Base-by-base conservation (phyloP, 2,888 invertebrate genomes). In the Perizoma flavofasciatum region DNA sequence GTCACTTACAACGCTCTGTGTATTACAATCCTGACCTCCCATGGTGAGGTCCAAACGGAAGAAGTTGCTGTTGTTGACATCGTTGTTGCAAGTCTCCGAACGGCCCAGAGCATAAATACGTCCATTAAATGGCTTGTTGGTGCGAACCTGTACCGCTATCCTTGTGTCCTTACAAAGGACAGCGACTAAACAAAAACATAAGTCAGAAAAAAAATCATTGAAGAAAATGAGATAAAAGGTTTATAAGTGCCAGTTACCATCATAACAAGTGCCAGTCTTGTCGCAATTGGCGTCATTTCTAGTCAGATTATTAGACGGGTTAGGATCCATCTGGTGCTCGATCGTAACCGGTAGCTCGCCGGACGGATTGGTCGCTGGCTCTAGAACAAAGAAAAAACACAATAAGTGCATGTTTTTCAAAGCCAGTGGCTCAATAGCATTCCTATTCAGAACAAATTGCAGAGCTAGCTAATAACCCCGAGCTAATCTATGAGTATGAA, bases 91-190 rank as follows among this genome's bases (percentile, higher is more conserved):
- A 44, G 98, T 98, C 88, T 98, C 98, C 0, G 98, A 97, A 55
- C 98, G 94, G 41, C 98, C 98, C 75, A 98, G 90, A 22, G 98
- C 98, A 84, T 98, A 98, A 82, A 98, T 97, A 64, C 98, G 95
- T 9, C 98, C 98, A 78, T 98, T 98, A 93, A 98, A 98, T 32
- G 97, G 97, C 78, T 97, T 97, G 87, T 98, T 98, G 41, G 98
- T 98, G 71, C 96, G 94, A 22, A 98, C 97, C 88, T 97, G 97
- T 0, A 98, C 97, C 5, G 98, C 97, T 75, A 98, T 98, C 75
- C 97, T 94, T 3, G 98, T 98, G 83, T 98, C 98, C 86, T 98
- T 98, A 93, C 98, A 98, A 83, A 97, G 97, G 0, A 98, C 98
- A 35, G 97, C 96, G 53, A 98, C 98, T 98, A 87, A 46, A 92